These are phyloP conservation scores for Eulemur albifrons DNA, from an alignment of 2,797 vertebrate genomes.

Conservation along the genomic window DNA sequence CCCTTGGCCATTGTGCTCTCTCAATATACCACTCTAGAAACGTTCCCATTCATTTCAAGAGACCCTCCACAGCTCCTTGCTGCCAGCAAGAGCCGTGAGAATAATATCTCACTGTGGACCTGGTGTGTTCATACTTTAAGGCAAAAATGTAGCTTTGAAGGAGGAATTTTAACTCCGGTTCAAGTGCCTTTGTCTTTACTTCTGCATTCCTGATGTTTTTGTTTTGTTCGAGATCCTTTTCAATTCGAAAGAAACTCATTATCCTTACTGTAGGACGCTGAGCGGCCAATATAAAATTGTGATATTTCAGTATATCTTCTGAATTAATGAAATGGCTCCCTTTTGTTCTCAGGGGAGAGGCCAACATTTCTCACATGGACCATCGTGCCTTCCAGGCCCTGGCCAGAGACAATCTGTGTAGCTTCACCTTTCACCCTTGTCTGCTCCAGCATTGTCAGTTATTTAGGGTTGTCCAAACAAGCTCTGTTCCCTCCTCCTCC, in stretches of 20 bases:
- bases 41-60: background rate
- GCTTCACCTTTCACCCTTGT: background rate
- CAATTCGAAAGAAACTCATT: background rate
- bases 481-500: no score
- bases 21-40: constrained; percentile 54
- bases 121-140: rapidly evolving
- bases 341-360: background rate
- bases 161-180: constrained; percentile 25
- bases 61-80: constrained; percentile 31
- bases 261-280: background rate
- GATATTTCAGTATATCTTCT: background rate
- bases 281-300: background rate
- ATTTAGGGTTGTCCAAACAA: no score
- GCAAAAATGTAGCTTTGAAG: constrained; percentile 26
- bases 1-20: constrained; percentile 52
- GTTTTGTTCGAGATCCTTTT: background rate
- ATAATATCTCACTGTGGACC: background rate
- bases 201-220: background rate
- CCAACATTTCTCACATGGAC: background rate
- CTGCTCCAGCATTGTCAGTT: no score
- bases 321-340: background rate
- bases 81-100: background rate
- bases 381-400: background rate
- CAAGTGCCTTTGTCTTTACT: constrained; percentile 8
- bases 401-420: background rate